These are phyloP conservation scores for Amiota communis DNA, from an alignment of 2,888 invertebrate species.

Conservation along the genomic window DNA sequence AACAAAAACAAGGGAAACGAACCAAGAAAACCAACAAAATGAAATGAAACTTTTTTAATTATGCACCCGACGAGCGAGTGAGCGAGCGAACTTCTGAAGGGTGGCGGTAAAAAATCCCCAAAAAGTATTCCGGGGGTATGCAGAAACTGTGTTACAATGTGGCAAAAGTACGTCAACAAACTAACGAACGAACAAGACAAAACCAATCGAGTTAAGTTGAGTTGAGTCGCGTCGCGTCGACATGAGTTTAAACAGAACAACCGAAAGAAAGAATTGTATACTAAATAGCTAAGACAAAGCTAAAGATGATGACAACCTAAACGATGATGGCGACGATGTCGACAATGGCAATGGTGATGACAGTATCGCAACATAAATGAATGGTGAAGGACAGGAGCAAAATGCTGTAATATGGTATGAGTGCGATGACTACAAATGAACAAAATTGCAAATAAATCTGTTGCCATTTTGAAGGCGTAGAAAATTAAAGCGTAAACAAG, in stretches of 20 bases:
- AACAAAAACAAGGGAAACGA: constrained; percentile 67
- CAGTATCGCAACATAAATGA: background rate
- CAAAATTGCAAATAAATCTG: constrained; percentile 69
- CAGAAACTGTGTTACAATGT: constrained; percentile 18
- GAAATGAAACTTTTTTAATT: constrained; percentile 72
- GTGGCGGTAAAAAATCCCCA: background rate
- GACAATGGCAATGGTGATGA: background rate
- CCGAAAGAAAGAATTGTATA: background rate
- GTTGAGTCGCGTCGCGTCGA: background rate
- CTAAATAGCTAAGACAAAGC: constrained; percentile 14
- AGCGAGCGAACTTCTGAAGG: constrained; percentile 7
- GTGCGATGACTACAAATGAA: constrained; percentile 54
- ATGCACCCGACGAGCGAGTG: constrained; percentile 56
- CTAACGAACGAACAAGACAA: constrained; percentile 55
- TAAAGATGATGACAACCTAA: constrained; percentile 7
- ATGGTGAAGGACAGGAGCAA: background rate
- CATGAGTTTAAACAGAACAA: background rate
- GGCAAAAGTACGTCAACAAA: constrained; percentile 48
- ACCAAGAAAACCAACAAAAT: constrained; percentile 72
- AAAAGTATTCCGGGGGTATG: background rate
- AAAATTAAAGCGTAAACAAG: constrained; percentile 50
- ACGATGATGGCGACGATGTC: background rate
- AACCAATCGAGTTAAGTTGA: constrained; percentile 32
- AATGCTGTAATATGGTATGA: background rate
- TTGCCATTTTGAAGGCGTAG: constrained; percentile 54